Evolutionary conservation across 2,113 vertebrate genomes (phyloP).

Genomic region (Urocolius indicus): DNA sequence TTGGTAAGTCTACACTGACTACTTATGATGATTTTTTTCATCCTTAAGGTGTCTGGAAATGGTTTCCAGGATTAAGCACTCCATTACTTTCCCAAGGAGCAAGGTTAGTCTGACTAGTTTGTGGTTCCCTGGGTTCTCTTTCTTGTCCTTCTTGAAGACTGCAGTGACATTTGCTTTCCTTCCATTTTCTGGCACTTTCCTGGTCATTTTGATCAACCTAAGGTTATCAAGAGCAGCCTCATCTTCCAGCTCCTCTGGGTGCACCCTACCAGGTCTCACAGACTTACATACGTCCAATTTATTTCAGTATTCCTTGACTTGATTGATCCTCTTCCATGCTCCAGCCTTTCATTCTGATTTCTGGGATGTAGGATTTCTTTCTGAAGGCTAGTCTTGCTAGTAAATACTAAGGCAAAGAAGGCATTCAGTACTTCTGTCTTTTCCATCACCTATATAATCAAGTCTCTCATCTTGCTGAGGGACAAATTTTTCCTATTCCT

Average conservation of each 20-base stretch:
- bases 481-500: background rate
- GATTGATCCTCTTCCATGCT: background rate
- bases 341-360: background rate
- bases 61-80: background rate
- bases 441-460: no score
- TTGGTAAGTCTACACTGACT: background rate
- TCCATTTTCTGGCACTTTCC: background rate
- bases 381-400: no score
- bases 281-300: background rate
- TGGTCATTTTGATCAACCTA: background rate
- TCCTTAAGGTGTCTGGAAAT: background rate
- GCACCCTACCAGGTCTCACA: background rate
- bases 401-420: no score
- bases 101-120: background rate
- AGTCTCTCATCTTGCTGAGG: no score
- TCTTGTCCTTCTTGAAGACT: background rate
- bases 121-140: background rate
- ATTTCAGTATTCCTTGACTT: background rate
- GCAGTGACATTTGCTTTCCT: background rate
- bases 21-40: background rate
- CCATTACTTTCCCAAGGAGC: background rate
- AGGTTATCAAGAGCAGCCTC: background rate
- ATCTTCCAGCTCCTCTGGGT: background rate
- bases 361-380: background rate
- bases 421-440: no score